Evolutionary conservation across 2,113 vertebrate genomes (phyloP).

Genomic region (Piprites chloris): DNA sequence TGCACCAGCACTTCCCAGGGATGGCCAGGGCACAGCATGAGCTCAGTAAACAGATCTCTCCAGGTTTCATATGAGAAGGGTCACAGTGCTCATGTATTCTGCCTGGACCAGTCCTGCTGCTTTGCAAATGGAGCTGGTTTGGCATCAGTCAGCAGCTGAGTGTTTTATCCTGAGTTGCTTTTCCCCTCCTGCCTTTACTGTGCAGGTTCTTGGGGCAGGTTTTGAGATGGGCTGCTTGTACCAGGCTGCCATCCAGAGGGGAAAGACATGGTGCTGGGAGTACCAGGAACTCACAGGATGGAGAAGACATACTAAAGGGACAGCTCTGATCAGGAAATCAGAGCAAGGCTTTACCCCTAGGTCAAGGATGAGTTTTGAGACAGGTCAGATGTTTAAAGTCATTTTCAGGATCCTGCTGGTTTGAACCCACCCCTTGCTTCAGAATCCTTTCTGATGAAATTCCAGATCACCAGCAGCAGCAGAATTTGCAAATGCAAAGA

Average conservation of each 20-base stretch:
- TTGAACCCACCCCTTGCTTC: not conserved
- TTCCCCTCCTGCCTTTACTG: not conserved
- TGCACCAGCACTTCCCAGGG: not conserved
- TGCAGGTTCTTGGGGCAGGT: not conserved
- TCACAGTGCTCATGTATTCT: not conserved
- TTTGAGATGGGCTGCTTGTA: constrained; percentile 37
- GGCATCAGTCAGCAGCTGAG: not conserved
- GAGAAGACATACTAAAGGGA: not conserved
- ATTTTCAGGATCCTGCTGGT: not conserved
- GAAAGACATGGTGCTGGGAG: not conserved
- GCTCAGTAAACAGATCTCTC: not conserved
- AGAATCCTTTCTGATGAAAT: not conserved
- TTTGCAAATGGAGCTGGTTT: not conserved
- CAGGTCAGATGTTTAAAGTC: not conserved
- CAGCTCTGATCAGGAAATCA: not conserved
- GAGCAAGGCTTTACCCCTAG: not conserved
- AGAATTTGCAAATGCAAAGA: not conserved
- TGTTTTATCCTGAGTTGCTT: not conserved
- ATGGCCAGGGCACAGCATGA: not conserved
- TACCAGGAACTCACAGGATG: not conserved
- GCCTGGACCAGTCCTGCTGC: not conserved
- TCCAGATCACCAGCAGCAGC: not conserved
- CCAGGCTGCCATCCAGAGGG: constrained; percentile 65
- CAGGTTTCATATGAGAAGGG: not conserved
- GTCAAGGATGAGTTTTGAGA: not conserved